Evolutionary conservation across 2,113 vertebrate species (phyloP).

Genomic region (Lutjanus erythropterus): DNA sequence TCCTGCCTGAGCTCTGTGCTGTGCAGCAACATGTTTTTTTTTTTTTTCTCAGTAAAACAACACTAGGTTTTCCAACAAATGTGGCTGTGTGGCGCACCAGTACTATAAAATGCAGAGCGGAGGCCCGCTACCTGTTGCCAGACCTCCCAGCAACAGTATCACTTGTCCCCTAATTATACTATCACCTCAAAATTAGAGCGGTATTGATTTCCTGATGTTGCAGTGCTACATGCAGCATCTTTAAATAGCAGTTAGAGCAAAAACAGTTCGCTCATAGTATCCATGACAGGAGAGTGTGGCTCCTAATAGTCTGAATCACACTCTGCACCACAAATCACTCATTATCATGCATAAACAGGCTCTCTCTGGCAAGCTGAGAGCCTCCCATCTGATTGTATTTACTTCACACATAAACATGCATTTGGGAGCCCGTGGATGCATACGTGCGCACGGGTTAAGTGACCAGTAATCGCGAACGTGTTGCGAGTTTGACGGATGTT

Average conservation of each 20-base stretch:
- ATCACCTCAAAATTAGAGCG: slow-evolving; percentile 56
- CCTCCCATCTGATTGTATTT: slow-evolving; percentile 37
- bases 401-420: slow-evolving; percentile 9
- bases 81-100: slow-evolving; percentile 1
- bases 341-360: slow-evolving; percentile 30
- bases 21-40: background rate
- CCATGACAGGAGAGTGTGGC: slow-evolving; percentile 44
- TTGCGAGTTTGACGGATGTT: slow-evolving; percentile 49
- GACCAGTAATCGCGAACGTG: too few species aligned
- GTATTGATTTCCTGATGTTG: slow-evolving; percentile 67
- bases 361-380: background rate
- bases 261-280: slow-evolving; percentile 38
- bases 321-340: slow-evolving; percentile 30
- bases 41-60: slow-evolving; percentile 17
- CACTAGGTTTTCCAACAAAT: background rate
- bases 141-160: slow-evolving; percentile 66
- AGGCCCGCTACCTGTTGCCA: slow-evolving; percentile 38
- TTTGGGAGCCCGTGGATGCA: background rate
- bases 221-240: slow-evolving; percentile 47
- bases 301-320: slow-evolving; percentile 60
- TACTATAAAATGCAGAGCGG: background rate
- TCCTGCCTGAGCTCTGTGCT: background rate
- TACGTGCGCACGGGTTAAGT: too few species aligned
- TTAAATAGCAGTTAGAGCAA: slow-evolving; percentile 67
- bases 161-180: slow-evolving; percentile 65